Evolutionary conservation across 2,888 invertebrate species (phyloP), one percentile per base, ranked within the genome.

Genomic region (Drosophila anceps): DNA sequence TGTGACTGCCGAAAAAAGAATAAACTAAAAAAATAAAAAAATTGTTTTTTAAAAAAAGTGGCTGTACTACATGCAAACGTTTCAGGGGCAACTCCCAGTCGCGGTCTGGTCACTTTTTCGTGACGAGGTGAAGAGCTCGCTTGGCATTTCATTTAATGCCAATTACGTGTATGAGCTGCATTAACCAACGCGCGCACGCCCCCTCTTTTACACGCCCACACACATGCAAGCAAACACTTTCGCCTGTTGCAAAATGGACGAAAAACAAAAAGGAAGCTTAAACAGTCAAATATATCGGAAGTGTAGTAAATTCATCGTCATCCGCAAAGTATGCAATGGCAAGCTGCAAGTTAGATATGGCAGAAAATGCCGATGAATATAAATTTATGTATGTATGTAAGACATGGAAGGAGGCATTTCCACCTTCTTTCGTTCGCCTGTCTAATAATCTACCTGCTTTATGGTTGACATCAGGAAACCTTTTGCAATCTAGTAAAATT

Each of bases 81-180:
- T 58, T 44, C 64, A 66, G 46, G 59, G 62, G 31, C 61, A 53
- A 20, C 39, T 29, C 63, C 37, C 62, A 64, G 53, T 31, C 71
- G 31, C 67, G 61, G 57, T 53, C 69, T 53, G 79, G 72, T 73
- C 79, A 81, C 75, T 78, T 71, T 63, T 70, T 61, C 43, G 44
- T 12, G 54, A 55, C 20, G 41, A 12, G 58, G 59, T 41, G 24
- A 63, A 54, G 70, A 69, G 46, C 37, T 63, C 46, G 71, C 41
- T 64, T 44, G 73, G 86, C 81, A 86, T 91, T 88, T 88, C 90
- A 90, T 88, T 88, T 88, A 84, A 88, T 88, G 88, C 84, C 91
- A 88, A 88, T 88, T 88, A 88, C 85, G 73, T 87, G 90, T 81
- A 90, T 84, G 90, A 84, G 83, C 84, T 77, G 84, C 88, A 90